A percentile compares a stretch with the other conserved stretches of the same genome.
phyloP scores from a whole-genome alignment of 1,140 invertebrate species.

The Drosophila lacteicornis region DNA sequence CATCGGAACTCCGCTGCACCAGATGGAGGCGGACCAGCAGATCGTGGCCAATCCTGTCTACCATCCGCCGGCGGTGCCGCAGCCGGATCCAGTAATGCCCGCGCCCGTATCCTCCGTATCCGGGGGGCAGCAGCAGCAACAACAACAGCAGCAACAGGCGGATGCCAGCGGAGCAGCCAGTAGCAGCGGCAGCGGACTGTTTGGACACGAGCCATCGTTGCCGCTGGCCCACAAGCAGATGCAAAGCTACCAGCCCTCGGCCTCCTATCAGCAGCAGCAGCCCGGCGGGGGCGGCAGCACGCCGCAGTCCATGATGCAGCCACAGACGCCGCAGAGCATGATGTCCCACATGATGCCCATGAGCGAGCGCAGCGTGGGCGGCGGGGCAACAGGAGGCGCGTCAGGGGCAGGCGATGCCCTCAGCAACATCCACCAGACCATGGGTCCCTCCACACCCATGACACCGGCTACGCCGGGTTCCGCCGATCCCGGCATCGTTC shows the following conservation, averaged over 20 bases:
- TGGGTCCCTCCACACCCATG: constrained; percentile 92
- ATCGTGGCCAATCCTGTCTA: constrained; percentile 89
- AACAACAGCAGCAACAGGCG: constrained; percentile 55
- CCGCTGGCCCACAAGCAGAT: constrained; percentile 88
- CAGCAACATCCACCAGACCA: constrained; percentile 86
- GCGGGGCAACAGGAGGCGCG: constrained; percentile 61
- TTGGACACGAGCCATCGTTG: constrained; percentile 75
- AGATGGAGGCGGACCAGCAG: constrained; percentile 94
- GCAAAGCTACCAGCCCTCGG: constrained; percentile 85
- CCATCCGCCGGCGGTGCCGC: constrained; percentile 89
- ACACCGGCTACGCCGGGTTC: constrained; percentile 98
- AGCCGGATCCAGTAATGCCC: constrained; percentile 65
- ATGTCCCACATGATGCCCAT: constrained; percentile 92
- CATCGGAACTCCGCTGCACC: constrained; percentile 95
- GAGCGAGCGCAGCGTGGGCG: constrained; percentile 85
- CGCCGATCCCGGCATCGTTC: constrained; percentile 96
- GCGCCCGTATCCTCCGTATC: constrained; percentile 75
- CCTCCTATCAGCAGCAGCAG: constrained; percentile 64
- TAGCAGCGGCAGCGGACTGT: constrained; percentile 49
- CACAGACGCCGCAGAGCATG: constrained; percentile 94
- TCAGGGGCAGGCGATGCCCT: constrained; percentile 78
- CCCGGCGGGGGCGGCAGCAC: constrained; percentile 88
- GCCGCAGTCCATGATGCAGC: constrained; percentile 91
- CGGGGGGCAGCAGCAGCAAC: constrained; percentile 66
- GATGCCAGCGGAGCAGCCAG: constrained; percentile 40